These are phyloP conservation scores for Campoplex nolae DNA, from an alignment of 2,888 invertebrate species.

Conservation along the genomic window DNA sequence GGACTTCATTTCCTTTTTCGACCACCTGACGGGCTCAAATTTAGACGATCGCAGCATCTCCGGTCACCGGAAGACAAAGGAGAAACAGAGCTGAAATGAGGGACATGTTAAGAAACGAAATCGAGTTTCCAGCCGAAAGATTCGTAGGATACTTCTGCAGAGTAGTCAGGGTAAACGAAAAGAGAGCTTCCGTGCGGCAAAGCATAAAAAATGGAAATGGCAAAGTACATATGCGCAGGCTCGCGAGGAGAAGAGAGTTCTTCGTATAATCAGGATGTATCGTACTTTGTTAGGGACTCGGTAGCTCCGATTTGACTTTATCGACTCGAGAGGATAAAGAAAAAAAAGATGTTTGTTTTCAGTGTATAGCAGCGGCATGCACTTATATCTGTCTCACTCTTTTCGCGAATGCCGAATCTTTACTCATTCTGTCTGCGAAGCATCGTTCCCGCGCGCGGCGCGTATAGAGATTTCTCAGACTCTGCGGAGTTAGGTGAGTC, in stretches of 20 bases:
- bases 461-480: constrained; percentile 35
- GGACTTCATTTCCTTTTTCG: too few relatives aligned
- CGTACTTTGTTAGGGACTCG: not conserved
- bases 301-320: constrained; percentile 27
- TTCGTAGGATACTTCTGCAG: not conserved
- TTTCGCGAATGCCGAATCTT: not conserved
- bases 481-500: constrained; percentile 73
- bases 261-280: constrained; percentile 9
- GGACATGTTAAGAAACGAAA: too few relatives aligned
- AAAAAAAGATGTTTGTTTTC: not conserved
- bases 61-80: too few relatives aligned
- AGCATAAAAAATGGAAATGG: not conserved
- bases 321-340: not conserved
- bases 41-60: too few relatives aligned
- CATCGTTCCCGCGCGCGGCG: not conserved
- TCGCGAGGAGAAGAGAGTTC: not conserved
- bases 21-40: too few relatives aligned
- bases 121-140: not conserved
- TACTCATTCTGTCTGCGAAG: constrained; percentile 5
- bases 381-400: not conserved
- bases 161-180: not conserved
- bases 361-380: too few relatives aligned
- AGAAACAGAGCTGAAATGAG: too few relatives aligned
- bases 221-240: not conserved
- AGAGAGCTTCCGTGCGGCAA: not conserved